Evolutionary conservation across 1,140 invertebrate species (phyloP).

Genomic region (Myzus persicae): DNA sequence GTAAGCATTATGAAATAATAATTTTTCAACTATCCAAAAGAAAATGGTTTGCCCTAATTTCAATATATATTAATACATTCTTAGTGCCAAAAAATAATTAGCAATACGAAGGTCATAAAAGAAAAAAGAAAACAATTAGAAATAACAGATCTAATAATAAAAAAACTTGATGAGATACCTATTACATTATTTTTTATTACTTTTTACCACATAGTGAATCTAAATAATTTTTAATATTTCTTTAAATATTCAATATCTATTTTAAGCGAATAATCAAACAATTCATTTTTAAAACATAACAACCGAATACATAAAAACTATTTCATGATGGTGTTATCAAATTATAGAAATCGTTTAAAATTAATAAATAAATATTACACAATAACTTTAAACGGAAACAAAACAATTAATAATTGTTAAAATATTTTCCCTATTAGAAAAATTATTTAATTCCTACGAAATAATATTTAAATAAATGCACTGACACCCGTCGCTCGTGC

Average conservation of each 20-base stretch:
- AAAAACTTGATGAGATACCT: background rate
- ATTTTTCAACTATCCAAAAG: conserved; percentile 5
- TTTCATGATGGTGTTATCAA: background rate
- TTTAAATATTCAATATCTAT: background rate
- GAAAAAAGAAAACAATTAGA: conserved; percentile 38
- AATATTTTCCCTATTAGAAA: background rate
- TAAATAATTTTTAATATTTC: background rate
- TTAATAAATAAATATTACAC: background rate
- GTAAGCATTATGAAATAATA: background rate
- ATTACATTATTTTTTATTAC: background rate
- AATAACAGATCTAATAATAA: conserved; percentile 43
- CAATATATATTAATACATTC: background rate
- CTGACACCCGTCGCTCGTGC: background rate
- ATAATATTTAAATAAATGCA: background rate
- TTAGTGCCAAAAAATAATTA: conserved; percentile 32
- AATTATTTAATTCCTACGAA: background rate
- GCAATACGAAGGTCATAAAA: conserved; percentile 19
- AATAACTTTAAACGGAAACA: background rate
- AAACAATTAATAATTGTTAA: background rate
- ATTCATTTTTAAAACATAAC: background rate
- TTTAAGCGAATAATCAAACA: background rate
- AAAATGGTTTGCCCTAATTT: conserved; percentile 26
- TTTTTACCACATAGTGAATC: background rate
- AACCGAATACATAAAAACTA: background rate
- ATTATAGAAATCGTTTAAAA: background rate